phyloP scores from a whole-genome alignment of 1,140 invertebrate genomes.

The Drosophila takahashii region DNA sequence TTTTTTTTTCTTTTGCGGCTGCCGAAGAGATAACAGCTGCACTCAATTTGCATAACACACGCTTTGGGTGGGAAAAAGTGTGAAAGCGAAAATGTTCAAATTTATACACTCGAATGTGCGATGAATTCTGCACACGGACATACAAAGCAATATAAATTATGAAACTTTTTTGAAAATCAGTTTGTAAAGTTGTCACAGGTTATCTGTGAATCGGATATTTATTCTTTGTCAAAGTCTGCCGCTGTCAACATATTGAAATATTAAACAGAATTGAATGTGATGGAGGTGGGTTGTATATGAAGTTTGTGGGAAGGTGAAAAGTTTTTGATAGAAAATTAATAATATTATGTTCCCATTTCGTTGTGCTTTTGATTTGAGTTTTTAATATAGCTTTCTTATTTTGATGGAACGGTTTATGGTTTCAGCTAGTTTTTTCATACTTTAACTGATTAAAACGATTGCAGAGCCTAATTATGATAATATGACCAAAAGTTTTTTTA shows the following conservation, averaged over 20 bases:
- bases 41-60: slow-evolving; percentile 75
- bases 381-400: too few species aligned
- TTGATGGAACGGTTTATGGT: too few species aligned
- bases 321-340: slow-evolving; percentile 32
- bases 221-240: slow-evolving; percentile 41
- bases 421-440: too few species aligned
- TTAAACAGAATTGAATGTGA: slow-evolving; percentile 23
- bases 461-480: too few species aligned
- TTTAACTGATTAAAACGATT: too few species aligned
- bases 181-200: slow-evolving; percentile 66
- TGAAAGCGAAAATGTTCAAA: slow-evolving; percentile 63
- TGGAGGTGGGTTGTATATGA: slow-evolving; percentile 21
- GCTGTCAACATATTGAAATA: slow-evolving; percentile 33
- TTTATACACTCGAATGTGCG: slow-evolving; percentile 63
- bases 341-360: background rate
- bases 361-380: background rate
- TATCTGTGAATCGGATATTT: slow-evolving; percentile 40
- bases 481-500: too few species aligned
- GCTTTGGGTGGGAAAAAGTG: slow-evolving; percentile 55
- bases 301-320: slow-evolving; percentile 16
- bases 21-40: slow-evolving; percentile 69
- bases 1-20: slow-evolving; percentile 36
- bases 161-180: slow-evolving; percentile 68
- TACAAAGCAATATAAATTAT: slow-evolving; percentile 74
- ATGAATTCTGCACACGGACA: slow-evolving; percentile 32